A percentile compares a stretch with the other conserved stretches of the same genome.
These are phyloP conservation scores for Nothocercus julius DNA, from an alignment of 2,113 vertebrate species.

Conservation along the genomic window DNA sequence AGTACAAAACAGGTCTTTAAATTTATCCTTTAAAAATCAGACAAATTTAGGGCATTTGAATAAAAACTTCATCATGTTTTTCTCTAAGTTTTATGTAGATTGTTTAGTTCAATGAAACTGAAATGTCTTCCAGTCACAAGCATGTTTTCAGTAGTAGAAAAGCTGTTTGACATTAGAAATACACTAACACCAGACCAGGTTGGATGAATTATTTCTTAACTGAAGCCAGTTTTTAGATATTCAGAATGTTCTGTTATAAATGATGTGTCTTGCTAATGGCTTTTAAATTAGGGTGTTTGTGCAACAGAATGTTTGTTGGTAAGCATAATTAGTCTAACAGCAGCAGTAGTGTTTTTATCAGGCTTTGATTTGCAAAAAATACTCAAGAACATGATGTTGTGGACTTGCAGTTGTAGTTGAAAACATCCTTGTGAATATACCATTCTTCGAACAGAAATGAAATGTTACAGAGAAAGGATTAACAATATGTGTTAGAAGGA, in stretches of 20 bases:
- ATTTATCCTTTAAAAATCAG: not conserved
- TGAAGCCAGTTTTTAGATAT: constrained; percentile 15
- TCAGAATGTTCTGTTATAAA: constrained; percentile 44
- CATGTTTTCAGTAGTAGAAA: not conserved
- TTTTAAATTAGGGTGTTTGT: constrained; percentile 43
- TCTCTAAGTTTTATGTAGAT: not conserved
- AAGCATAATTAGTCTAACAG: not conserved
- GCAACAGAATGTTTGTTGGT: not conserved
- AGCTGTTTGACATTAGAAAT: not conserved
- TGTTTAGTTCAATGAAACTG: not conserved
- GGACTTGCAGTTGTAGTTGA: not conserved
- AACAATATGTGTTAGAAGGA: not conserved
- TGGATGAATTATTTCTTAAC: not conserved
- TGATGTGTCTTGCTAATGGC: constrained; percentile 14
- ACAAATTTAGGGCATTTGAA: not conserved
- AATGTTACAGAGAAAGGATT: too few species aligned
- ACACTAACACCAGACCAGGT: not conserved
- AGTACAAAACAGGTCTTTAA: not conserved
- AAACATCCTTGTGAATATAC: not conserved
- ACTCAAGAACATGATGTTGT: not conserved
- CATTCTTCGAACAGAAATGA: not conserved
- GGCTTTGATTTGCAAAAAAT: not conserved
- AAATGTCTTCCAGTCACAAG: not conserved
- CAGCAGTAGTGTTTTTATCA: constrained; percentile 10
- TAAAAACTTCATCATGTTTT: not conserved